Base-by-base conservation (phyloP, 2,888 invertebrate species). In the Xiphydria camelus region DNA sequence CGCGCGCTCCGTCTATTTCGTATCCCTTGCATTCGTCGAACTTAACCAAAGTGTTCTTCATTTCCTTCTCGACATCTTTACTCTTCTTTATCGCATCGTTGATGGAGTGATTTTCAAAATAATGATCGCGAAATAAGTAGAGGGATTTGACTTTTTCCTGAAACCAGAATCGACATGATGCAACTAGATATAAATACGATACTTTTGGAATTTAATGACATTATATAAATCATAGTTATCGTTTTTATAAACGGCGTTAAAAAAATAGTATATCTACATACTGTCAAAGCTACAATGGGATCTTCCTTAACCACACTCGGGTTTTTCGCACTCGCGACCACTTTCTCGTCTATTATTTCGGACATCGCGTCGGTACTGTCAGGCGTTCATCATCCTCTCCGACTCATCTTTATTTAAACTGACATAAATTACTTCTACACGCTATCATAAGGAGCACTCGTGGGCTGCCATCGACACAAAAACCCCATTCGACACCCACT, bases 51-150 rank as follows among this genome's bases (percentile, higher is more conserved):
- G 85, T 79, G 42, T 80, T 76, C 36, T 80, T 75, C 74, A 88
- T 81, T 64, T 85, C 82, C 55, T 79, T 78, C 57, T 85, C 82
- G 1, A 90, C 80, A 62, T 85, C 81, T 48, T 77, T 77, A 53
- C 80, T 80, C 68, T 88, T 90, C 32, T 85, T 79, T 14, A 78
- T 68, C 0, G 89, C 89, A 71, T 84, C 80, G 52, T 86, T 85
- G 23, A 89, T 77, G 4, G 83, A 77, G 75, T 88, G 85, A 53
- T 80, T 83, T 66, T 88, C 89, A 77, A 91, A 90, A 75, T 88
- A 92, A 63, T 87, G 81, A 73, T 92, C 89, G 59, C 89, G 80
- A 70, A 83, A 91, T 20, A 77, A 64, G 70, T 86, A 89, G 34
- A 91, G 72, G 1, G 80, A 77, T 49, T 83, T 77, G 0, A 91